These are phyloP conservation scores for Pandion haliaetus DNA, from an alignment of 2,113 vertebrate species.

Conservation along the genomic window DNA sequence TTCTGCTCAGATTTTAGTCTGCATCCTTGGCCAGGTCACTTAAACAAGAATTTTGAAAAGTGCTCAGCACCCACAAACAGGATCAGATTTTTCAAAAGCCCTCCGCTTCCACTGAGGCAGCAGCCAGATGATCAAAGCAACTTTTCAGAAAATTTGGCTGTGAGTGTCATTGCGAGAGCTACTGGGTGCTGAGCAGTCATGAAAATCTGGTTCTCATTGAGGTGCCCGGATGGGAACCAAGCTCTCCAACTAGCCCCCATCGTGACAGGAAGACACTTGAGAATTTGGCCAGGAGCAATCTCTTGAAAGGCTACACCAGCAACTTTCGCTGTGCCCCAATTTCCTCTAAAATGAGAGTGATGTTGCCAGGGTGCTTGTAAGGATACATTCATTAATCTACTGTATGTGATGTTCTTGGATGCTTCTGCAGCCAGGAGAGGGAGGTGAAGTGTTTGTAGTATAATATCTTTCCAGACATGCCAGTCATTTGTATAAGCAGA, in stretches of 20 bases:
- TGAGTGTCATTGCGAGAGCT: neutral
- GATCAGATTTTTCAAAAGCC: slow-evolving; percentile 30
- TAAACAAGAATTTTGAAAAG: slow-evolving; percentile 45
- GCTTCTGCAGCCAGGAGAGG: neutral
- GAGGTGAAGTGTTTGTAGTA: neutral
- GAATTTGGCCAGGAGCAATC: neutral
- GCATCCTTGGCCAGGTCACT: slow-evolving; percentile 38
- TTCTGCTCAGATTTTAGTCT: slow-evolving; percentile 46
- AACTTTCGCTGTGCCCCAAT: neutral
- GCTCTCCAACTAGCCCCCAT: neutral
- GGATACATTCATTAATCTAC: slow-evolving; percentile 32
- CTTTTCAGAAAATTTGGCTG: slow-evolving; percentile 14
- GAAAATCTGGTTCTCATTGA: slow-evolving; percentile 28
- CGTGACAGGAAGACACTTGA: neutral
- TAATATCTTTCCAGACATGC: slow-evolving; percentile 4
- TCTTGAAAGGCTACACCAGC: neutral
- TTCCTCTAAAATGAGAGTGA: neutral
- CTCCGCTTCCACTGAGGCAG: neutral
- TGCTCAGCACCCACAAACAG: slow-evolving; percentile 6
- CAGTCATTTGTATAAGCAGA: neutral
- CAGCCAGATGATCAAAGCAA: slow-evolving; percentile 4
- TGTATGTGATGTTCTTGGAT: neutral
- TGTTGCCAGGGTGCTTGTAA: neutral
- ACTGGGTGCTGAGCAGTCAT: neutral
- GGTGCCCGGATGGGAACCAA: neutral